These are phyloP conservation scores for Brachyhypopomus occidentalis DNA, from an alignment of 2,113 vertebrate species.

Conservation along the genomic window DNA sequence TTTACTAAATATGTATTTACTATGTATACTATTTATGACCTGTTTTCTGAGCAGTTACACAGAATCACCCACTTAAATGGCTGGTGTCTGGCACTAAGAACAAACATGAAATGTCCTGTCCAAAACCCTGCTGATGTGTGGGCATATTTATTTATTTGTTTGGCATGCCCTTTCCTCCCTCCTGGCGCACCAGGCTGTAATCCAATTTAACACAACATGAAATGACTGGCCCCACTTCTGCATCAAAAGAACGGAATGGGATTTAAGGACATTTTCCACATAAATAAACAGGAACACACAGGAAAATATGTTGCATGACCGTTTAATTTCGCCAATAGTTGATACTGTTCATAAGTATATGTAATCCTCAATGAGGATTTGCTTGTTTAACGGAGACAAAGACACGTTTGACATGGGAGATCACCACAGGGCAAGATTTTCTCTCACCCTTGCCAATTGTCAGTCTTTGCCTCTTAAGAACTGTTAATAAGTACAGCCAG, in stretches of 20 bases:
- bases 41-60: neutral
- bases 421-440: conserved; percentile 31
- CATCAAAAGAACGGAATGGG: conserved; percentile 27
- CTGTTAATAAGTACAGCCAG: conserved; percentile 1
- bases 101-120: neutral
- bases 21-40: neutral
- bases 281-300: neutral
- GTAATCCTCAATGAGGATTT: neutral
- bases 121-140: neutral
- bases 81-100: neutral
- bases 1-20: too few species aligned
- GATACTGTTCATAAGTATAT: neutral
- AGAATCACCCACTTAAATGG: neutral
- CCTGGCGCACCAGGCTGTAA: conserved; percentile 9
- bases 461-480: conserved; percentile 28
- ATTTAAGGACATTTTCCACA: conserved; percentile 30
- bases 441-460: neutral
- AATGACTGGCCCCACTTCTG: conserved; percentile 20
- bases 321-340: neutral
- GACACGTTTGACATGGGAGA: neutral
- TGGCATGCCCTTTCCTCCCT: neutral
- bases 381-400: neutral
- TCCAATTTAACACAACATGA: conserved; percentile 26
- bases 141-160: neutral
- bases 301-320: neutral